Evolutionary conservation across 1,140 invertebrate genomes (phyloP).

Genomic region (Trigoniulus corallinus): DNA sequence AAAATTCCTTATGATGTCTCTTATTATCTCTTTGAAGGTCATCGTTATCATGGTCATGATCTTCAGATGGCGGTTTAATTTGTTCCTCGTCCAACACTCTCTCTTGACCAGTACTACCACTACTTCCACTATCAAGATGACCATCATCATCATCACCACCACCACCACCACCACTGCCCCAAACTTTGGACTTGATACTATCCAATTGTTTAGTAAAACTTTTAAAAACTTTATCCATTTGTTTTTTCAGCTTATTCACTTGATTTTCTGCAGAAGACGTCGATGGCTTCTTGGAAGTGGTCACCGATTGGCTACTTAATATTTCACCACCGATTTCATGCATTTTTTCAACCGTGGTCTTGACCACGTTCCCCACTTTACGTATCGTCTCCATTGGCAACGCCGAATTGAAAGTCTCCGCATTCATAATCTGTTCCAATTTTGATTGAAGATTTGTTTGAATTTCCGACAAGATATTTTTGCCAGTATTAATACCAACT

Average conservation of each 20-base stretch:
- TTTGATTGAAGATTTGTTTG: not conserved
- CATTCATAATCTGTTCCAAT: not conserved
- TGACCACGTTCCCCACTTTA: not conserved
- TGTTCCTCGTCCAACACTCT: too few species aligned
- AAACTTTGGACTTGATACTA: not conserved
- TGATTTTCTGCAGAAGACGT: too few species aligned
- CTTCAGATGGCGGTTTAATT: too few species aligned
- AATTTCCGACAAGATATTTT: not conserved
- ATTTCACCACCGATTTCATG: not conserved
- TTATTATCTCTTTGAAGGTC: not conserved
- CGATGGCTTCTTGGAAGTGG: not conserved
- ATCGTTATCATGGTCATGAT: conserved; percentile 10
- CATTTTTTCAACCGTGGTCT: not conserved
- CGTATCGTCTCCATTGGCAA: not conserved
- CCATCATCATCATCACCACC: conserved; percentile 9
- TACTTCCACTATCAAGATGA: conserved; percentile 11
- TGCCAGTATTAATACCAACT: not conserved
- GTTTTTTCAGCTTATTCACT: too few species aligned
- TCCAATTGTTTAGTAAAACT: not conserved
- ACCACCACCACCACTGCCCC: not conserved
- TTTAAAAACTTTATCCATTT: not conserved
- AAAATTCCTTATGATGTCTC: not conserved
- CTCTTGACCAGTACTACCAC: conserved; percentile 14
- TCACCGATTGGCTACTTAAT: not conserved
- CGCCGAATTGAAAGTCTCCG: not conserved